Evolutionary conservation across 2,113 vertebrate genomes (phyloP).

Genomic region (Apeltes quadracus): DNA sequence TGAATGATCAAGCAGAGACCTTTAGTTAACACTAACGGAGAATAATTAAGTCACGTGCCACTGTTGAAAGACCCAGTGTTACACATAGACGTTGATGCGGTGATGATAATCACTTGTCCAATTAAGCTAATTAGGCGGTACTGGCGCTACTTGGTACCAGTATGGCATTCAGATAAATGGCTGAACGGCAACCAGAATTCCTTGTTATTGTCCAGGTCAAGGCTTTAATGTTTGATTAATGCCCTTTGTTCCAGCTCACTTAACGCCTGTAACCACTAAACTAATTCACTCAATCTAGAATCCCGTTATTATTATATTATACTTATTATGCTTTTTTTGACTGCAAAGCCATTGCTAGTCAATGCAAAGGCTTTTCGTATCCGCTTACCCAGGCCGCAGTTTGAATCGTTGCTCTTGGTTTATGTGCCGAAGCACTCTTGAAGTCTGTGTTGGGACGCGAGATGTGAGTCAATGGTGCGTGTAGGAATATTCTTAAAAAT

Average conservation of each 20-base stretch:
- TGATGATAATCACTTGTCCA: conserved; percentile 53
- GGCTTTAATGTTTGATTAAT: conserved; percentile 53
- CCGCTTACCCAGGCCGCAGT: conserved; percentile 44
- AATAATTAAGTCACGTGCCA: conserved; percentile 36
- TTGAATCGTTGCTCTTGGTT: conserved; percentile 68
- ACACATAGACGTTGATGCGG: conserved; percentile 30
- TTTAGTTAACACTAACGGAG: not conserved
- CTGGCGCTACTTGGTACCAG: not conserved
- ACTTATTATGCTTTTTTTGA: not conserved
- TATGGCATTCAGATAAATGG: not conserved
- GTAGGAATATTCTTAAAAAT: not conserved
- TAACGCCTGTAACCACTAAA: conserved; percentile 35
- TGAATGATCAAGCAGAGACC: not conserved
- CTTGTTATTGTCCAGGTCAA: conserved; percentile 41
- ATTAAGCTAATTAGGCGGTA: conserved; percentile 46
- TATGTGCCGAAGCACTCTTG: conserved; percentile 49
- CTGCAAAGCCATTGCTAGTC: conserved; percentile 56
- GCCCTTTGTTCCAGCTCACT: conserved; percentile 24
- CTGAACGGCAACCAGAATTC: conserved; percentile 6
- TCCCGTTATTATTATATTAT: conserved; percentile 36
- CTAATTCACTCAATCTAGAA: conserved; percentile 34
- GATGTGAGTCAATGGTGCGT: conserved; percentile 23
- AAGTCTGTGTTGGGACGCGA: conserved; percentile 5
- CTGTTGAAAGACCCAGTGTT: conserved; percentile 32
- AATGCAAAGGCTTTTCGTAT: conserved; percentile 58